Evolutionary conservation across 2,888 invertebrate genomes (phyloP), one percentile per base, ranked within the genome.

Genomic region (Drosophila longiperda): DNA sequence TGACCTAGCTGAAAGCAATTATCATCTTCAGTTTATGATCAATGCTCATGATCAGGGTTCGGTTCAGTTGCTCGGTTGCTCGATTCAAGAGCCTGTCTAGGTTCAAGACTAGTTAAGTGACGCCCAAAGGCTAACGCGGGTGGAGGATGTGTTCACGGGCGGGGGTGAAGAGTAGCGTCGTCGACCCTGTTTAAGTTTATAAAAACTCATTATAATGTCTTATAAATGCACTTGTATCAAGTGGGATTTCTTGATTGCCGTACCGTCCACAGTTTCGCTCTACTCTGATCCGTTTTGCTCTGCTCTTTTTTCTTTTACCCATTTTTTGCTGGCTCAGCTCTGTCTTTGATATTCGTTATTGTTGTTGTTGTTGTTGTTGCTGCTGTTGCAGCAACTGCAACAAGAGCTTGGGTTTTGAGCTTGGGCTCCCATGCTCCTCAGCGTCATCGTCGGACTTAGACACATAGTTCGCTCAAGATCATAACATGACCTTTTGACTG

Each of bases 401-500:
- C 49, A 55, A 55, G 32, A 50, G 34, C 65, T 38, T 50, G 63
- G 50, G 62, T 73, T 65, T 57, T 42, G 15, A 54, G 66, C 38
- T 63, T 38, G 55, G 67, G 87, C 87, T 86, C 85, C 88, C 86
- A 89, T 87, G 89, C 83, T 85, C 75, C 72, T 74, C 80, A 72
- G 82, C 80, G 72, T 79, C 80, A 66, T 77, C 70, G 77, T 80
- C 55, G 71, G 79, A 76, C 82, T 76, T 85, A 78, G 89, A 88
- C 86, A 89, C 86, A 86, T 87, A 89, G 87, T 87, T 88, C 90
- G 89, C 87, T 87, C 90, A 90, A 90, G 87, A 87, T 90, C 87
- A 90, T 90, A 87, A 87, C 87, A 89, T 90, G 91, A 90, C 90
- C 90, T 90, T 90, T 90, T 90, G 90, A 91, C 90, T 90, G 90